Base-by-base conservation (phyloP, 1,140 invertebrate species). In the Cherax destructor region DNA sequence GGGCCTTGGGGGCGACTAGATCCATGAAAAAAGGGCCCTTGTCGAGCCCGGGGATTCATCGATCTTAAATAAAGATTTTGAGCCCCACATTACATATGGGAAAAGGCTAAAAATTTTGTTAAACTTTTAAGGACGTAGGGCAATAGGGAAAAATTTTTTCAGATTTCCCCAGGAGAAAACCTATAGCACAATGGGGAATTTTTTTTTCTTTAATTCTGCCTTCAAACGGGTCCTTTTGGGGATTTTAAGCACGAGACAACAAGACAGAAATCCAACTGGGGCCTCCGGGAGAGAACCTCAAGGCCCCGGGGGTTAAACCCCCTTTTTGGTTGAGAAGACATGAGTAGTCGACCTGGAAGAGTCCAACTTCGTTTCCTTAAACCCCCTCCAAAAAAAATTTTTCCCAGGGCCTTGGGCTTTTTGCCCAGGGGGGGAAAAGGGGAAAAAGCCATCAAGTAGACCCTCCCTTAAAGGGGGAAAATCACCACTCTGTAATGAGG, bases 361-460 rank as follows among this genome's bases (percentile, higher is more conserved):
- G 92, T 2, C 91, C 88, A 4, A 93, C 90, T 41, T 93, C 93
- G 18, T 88, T 91, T 92, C 92, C 80, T 93, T 92, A 93, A 93
- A 24, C 93, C 92, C 0, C 93, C 93, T n/a, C n/a, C n/a, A n/a
- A 76, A 93, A 93, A 78, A 93, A 89, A 81, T 90, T 93, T 77
- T 93, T 93, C 21, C 93, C 93, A 24, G 93, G 93, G 0, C 93
- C 93, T 78, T 93, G 93, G 93, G 93, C n/a, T 92, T 93, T 80
- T 93, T 93, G 52, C 93, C 93, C 24, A 93, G 78, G 7, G 93
- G 91, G 92, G n/a, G n/a, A n/a, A n/a, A 93, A 93, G 78, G 93
- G 1, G 93, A 91, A 56, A 93, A 93, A 5, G 92, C 89, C 91
- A 93, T 92, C 52, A 92, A 72, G 81, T 93, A 93, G 13, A 93